phyloP scores from a whole-genome alignment of 2,888 invertebrate species.

The Meiosimyza decipiens region DNA sequence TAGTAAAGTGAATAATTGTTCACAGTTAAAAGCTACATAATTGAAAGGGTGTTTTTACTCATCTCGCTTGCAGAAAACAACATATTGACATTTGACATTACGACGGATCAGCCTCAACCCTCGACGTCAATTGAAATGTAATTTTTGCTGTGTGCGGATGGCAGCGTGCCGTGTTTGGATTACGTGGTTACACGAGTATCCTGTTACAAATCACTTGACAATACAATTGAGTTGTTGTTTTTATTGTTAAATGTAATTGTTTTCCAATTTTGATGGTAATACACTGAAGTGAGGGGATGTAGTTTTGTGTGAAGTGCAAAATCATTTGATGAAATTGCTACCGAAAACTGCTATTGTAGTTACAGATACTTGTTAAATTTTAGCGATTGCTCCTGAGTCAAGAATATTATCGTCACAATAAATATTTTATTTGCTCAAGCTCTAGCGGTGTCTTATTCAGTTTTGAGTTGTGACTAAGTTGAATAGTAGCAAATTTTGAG shows the following conservation, averaged over 20 bases:
- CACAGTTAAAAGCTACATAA: conserved; percentile 57
- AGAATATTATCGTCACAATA: no score
- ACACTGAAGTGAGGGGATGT: background rate
- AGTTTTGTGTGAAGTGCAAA: no score
- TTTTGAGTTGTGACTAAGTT: no score
- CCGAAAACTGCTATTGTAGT: no score
- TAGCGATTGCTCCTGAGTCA: no score
- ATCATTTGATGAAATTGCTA: no score
- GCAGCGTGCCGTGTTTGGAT: conserved; percentile 1
- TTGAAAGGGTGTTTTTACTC: conserved; percentile 57
- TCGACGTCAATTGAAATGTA: background rate
- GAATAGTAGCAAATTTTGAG: no score
- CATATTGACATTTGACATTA: no score
- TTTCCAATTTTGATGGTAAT: conserved; percentile 29
- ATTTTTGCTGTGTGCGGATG: background rate
- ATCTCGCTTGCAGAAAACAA: no score
- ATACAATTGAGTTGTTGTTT: conserved; percentile 52
- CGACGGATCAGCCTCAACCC: background rate
- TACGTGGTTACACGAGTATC: conserved; percentile 66
- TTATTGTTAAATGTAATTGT: conserved; percentile 58
- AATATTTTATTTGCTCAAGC: no score
- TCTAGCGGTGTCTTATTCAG: no score
- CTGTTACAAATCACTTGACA: conserved; percentile 64
- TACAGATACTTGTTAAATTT: no score
- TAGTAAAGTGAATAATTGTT: conserved; percentile 63